Percentiles rank a stretch among this genome's conserved stretches.
phyloP scores from a whole-genome alignment of 2,797 vertebrate genomes.

The Kryptolebias ocellatus region DNA sequence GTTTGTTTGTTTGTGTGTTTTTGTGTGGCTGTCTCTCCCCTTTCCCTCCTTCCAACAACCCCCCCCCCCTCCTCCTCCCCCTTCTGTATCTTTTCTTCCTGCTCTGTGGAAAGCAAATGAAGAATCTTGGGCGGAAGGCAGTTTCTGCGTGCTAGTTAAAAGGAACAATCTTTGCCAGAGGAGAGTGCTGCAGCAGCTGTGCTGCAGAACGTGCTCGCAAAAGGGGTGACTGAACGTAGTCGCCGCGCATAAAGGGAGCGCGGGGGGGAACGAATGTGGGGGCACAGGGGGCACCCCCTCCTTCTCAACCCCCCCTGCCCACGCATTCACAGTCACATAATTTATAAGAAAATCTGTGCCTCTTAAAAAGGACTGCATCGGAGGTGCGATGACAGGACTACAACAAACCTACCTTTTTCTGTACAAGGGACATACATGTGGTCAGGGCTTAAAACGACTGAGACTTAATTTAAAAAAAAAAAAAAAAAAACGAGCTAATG shows the following conservation, averaged over 20 bases:
- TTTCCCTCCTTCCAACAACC: not conserved
- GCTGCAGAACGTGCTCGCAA: conserved; percentile 99
- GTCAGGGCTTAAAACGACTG: conserved; percentile 77
- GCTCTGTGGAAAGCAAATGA: conserved; percentile 98
- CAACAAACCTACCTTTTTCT: conserved; percentile 99
- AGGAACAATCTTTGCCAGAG: conserved; percentile 99
- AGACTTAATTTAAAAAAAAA: conserved; percentile 75
- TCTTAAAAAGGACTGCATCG: conserved; percentile 90
- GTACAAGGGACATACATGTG: conserved; percentile 85
- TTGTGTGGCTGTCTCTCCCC: conserved; percentile 7
- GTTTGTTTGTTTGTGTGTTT: conserved; percentile 16
- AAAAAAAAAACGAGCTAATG: conserved; percentile 69
- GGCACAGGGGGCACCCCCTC: conserved; percentile 57
- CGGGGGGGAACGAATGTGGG: conserved; percentile 57
- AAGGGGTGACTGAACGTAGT: conserved; percentile 90
- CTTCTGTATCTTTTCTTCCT: conserved; percentile 78
- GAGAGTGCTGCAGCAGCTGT: conserved; percentile 99
- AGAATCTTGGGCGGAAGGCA: conserved; percentile 99
- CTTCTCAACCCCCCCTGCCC: conserved; percentile 66
- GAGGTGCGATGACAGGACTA: conserved; percentile 95
- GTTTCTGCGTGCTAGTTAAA: conserved; percentile 99
- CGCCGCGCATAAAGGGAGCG: conserved; percentile 55
- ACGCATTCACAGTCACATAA: conserved; percentile 90
- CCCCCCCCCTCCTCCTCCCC: conserved; percentile 17
- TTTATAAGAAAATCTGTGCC: conserved; percentile 88